Conservation (phyloP, 2,113 vertebrate genomes). For the Thymallus thymallus region DNA sequence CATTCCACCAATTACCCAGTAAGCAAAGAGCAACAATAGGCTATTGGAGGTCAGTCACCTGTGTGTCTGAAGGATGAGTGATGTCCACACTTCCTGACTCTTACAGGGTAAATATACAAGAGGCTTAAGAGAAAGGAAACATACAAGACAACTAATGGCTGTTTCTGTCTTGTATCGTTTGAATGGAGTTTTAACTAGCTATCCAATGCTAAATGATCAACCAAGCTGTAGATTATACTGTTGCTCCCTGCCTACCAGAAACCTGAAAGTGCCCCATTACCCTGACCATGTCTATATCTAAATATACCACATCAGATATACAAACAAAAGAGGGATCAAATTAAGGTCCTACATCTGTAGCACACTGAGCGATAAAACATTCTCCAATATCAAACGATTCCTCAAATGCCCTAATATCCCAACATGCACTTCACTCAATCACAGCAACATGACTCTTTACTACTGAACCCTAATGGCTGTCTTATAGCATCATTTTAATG, state of each 20-base stretch:
- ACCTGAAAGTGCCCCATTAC: too few species aligned
- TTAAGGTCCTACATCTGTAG: too few species aligned
- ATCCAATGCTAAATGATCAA: too few species aligned
- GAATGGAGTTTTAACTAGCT: too few species aligned
- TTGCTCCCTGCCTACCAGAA: too few species aligned
- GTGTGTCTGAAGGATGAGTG: constrained; percentile 10
- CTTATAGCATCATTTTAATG: not conserved
- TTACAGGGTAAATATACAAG: not conserved
- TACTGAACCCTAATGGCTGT: not conserved
- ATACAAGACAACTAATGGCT: not conserved
- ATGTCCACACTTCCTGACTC: not conserved
- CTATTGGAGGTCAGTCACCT: constrained; percentile 47
- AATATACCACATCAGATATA: too few species aligned
- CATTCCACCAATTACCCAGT: constrained; percentile 59
- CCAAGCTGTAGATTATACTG: too few species aligned
- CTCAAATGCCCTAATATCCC: not conserved
- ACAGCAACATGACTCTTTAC: not conserved
- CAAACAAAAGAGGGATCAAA: too few species aligned
- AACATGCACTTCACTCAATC: not conserved
- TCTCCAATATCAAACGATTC: not conserved
- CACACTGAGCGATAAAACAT: not conserved
- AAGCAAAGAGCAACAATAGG: constrained; percentile 48
- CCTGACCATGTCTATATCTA: too few species aligned
- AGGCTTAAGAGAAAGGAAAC: not conserved
- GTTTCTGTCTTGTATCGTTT: too few species aligned